Percentiles rank a stretch among this genome's conserved stretches.
Conservation (phyloP, 1,140 invertebrate species). For the Hypothenemus hampei region DNA sequence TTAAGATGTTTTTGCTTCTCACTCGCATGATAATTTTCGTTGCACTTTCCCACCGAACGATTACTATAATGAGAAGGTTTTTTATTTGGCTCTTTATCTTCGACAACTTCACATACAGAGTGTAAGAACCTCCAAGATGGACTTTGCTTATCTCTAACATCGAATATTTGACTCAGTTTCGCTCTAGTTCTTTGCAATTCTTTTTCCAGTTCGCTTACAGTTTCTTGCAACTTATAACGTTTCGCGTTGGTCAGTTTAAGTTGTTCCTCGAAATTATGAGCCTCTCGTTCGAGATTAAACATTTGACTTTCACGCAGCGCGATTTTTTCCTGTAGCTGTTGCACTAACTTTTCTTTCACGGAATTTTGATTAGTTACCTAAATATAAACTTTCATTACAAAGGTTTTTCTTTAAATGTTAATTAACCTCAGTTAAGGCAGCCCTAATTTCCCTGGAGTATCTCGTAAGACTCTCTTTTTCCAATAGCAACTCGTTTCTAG, state of each 20-base stretch:
- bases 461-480: constrained; percentile 38
- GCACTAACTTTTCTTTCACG: constrained; percentile 30
- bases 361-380: constrained; percentile 24
- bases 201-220: constrained; percentile 37
- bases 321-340: constrained; percentile 30
- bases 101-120: constrained; percentile 11
- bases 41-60: constrained; percentile 1
- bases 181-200: constrained; percentile 36
- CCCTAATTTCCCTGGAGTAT: constrained; percentile 37
- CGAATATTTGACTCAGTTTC: constrained; percentile 27
- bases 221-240: constrained; percentile 40
- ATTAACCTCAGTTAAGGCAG: constrained; percentile 33
- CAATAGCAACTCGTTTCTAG: constrained; percentile 36
- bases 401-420: too few species aligned
- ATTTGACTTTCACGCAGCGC: constrained; percentile 26
- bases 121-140: neutral
- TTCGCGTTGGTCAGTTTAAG: constrained; percentile 37
- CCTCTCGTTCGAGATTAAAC: constrained; percentile 28
- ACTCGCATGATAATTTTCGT: neutral
- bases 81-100: constrained; percentile 13
- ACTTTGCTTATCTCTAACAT: neutral
- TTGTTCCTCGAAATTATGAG: constrained; percentile 33
- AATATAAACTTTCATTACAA: neutral
- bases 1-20: neutral
- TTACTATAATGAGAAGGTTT: constrained; percentile 11